Base-by-base conservation (phyloP, 2,113 vertebrate species). In the Tragulus kanchil region DNA sequence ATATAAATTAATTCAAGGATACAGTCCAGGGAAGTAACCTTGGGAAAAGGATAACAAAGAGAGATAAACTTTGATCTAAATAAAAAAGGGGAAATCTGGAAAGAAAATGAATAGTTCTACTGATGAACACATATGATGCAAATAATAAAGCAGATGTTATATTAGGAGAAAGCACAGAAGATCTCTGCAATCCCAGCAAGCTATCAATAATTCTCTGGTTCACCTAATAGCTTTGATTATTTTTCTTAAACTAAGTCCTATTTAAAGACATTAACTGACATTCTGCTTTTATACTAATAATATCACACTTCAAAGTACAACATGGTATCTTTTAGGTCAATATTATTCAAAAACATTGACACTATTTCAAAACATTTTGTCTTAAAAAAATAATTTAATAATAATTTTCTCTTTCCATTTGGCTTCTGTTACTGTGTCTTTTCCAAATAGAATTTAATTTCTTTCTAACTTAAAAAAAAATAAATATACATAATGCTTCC, bases 241-340 rank as follows among this genome's bases (percentile, higher is more conserved):
- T 83, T 93, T 93, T 58, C 36, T 85, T 82, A 84, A 67, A 69
- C 42, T 87, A 84, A n/a, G 48, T 56, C 48, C 62, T 69, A 83
- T 61, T 93, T 75, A 89, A 96, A 91, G 73, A 88, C 3, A 50
- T 78, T 78, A 89, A 94, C 23, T 59, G 31, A 54, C 52, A 94
- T 52, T 88, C 90, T 67, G 58, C 62, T 93, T 94, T 91, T 56
- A 93, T 59, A 62, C 65, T 89, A 96, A 81, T 84, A 90, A 90
- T 50, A 95, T 79, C 56, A 96, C 52, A 95, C 56, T 93, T 97
- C 62, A 95, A 93, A 91, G 50, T 85, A 85, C 78, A 28, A 65
- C 71, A 94, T 6, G 69, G 62, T 89, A 93, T 94, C 84, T 97
- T 86, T 91, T 78, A 93, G n/a, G 85, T 93, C 52, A 96, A 96